Conservation (phyloP, 2,888 invertebrate genomes). For the Dicranocentrus wangi region DNA sequence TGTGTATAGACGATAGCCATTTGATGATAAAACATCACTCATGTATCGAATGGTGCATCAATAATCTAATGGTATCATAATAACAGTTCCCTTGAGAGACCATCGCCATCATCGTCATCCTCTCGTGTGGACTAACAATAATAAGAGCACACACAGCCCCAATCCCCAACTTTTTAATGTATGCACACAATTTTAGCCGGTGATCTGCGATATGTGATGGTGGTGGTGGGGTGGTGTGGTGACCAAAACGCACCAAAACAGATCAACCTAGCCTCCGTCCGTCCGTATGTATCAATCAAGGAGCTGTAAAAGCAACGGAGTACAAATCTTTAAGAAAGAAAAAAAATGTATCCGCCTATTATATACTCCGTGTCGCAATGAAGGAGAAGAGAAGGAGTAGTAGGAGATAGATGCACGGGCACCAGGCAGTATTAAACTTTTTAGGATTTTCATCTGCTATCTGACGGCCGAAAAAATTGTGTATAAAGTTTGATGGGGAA, state of each 20-base stretch:
- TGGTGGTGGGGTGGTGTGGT: background rate
- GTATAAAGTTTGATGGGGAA: conserved; percentile 53
- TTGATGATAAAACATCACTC: background rate
- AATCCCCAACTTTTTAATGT: conserved; percentile 12
- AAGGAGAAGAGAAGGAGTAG: background rate
- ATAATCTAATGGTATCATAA: conserved; percentile 5
- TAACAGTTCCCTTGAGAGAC: background rate
- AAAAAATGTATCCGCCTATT: conserved; percentile 28
- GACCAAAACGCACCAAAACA: background rate
- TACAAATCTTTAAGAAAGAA: background rate
- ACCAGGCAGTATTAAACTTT: too few species aligned
- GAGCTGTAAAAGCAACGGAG: conserved; percentile 57
- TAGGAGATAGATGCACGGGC: too few species aligned
- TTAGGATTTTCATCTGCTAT: too few species aligned
- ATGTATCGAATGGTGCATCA: conserved; percentile 4
- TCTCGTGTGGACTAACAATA: background rate
- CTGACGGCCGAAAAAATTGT: too few species aligned
- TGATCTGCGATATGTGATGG: too few species aligned
- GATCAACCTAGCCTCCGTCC: background rate
- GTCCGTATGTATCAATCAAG: conserved; percentile 40
- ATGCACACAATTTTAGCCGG: conserved; percentile 19
- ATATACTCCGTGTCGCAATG: too few species aligned
- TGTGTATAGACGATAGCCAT: too few species aligned
- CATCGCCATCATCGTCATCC: conserved; percentile 7
- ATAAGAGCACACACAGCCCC: too few species aligned